Base-by-base conservation (phyloP, 2,797 vertebrate species). In the Avahi laniger region DNA sequence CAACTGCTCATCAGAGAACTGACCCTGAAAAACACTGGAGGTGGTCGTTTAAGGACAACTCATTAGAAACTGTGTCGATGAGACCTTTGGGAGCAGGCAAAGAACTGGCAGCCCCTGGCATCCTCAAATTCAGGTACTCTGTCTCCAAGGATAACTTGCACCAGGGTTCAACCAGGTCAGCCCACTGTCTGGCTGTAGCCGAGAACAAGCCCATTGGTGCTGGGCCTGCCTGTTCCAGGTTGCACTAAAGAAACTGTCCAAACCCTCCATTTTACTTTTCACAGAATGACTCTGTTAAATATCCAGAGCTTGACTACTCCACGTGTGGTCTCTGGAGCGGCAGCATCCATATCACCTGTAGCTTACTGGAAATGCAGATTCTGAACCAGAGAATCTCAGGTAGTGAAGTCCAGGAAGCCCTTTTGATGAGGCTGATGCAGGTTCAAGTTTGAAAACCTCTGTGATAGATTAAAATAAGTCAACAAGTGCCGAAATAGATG, bases 351-450 rank as follows among this genome's bases (percentile, higher is more conserved):
- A 43, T 18, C 24, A 6, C 35, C 24, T 7, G 11, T 7, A 65
- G 26, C 65, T 75, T 30, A 59, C 59, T 61, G 33, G 67, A 84
- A 80, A 93, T 7, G 70, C 38, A 91, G 41, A 30, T 75, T 33
- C 35, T 52, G n/a, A 65, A 38, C 35, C 63, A 88, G 52, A 30
- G 38, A 41, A 8, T 43, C 46, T 5, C 8, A 7, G 15, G n/a
- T 30, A 79, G 10, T 9, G 6, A 11, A 7, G 24, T 3, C 17
- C 24, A 33, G 38, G 24, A n/a, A 54, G 43, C 2, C 26, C 7
- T 83, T 75, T 26, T 28, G 63, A 5, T 67, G 48, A 24, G 83
- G 75, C 17, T 69, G 30, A 73, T 9, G 38, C 59, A 61, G 0
- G 4, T 41, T 90, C 54, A 69, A 61, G 24, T 88, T 89, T 85